Base-by-base conservation (phyloP, 2,113 vertebrate genomes). In the Otolemur garnettii region DNA sequence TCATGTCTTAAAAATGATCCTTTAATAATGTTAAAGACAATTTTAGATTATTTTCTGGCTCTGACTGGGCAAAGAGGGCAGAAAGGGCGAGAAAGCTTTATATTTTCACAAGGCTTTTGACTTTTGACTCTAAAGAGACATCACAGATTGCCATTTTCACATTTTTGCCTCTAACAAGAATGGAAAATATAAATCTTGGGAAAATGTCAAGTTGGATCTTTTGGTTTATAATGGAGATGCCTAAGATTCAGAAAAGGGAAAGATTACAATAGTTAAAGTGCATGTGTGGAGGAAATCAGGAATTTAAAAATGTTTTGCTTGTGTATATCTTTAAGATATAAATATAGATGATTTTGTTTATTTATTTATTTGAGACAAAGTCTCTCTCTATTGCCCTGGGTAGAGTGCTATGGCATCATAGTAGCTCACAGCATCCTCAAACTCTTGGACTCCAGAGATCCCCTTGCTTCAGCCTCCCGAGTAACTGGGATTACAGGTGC, bases 181-280 rank as follows among this genome's bases (percentile, higher is more conserved):
- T 96, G 86, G 79, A 97, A 97, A 98, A 96, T 92, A 95, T 50
- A 96, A 97, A 97, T 62, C 78, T 90, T 93, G 93, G 94, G 91
- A 93, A 97, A 97, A 96, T 91, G 84, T 69, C 81, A 90, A 95
- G 74, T 91, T 91, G 92, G 92, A 86, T 86, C 78, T 97, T 97
- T 91, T 87, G 19, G 62, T 90, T 97, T 85, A 91, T 87, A 93
- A 97, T 84, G 88, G 98, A 93, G 60, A 80, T 78, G 84, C 35
- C 21, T 53, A 35, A 77, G 15, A 50, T 94, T 95, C 59, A 96
- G 94, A 33, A 93, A 95, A 96, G 83, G 66, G 97, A 96, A 93
- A 92, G 45, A 90, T 93, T 77, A 69, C 90, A 77, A 74, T 26
- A 50, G 14, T 68, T 64, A 88, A 91, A 62, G 28, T 87, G 17